A percentile compares a stretch with the other conserved stretches of the same genome.
Conservation (phyloP, 2,113 vertebrate genomes). For the Nesospiza acunhae region DNA sequence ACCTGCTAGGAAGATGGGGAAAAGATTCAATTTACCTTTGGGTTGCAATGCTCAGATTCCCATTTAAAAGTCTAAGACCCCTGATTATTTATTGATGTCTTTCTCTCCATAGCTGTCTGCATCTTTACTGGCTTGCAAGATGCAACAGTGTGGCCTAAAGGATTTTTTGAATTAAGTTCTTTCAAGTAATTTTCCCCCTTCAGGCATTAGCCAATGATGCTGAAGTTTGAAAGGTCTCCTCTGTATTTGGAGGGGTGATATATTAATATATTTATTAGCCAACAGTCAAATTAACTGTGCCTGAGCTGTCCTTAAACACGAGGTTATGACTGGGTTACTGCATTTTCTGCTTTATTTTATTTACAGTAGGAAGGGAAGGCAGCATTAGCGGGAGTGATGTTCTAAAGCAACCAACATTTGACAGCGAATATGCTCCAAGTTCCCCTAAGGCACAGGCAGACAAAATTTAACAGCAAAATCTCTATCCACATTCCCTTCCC, state of each 20-base stretch:
- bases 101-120: slow-evolving; percentile 83
- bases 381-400: neutral
- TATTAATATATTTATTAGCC: slow-evolving; percentile 4
- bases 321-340: neutral
- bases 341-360: slow-evolving; percentile 53
- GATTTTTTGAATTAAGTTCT: slow-evolving; percentile 89
- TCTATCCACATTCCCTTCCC: neutral
- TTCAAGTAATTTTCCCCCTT: slow-evolving; percentile 75
- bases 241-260: neutral
- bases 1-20: slow-evolving; percentile 58
- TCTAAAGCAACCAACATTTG: slow-evolving; percentile 9
- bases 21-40: slow-evolving; percentile 87
- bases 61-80: slow-evolving; percentile 92
- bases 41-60: slow-evolving; percentile 87
- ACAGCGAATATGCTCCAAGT: neutral
- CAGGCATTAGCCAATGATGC: slow-evolving; percentile 59
- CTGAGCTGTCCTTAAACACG: slow-evolving; percentile 28
- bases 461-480: neutral
- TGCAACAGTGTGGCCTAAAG: slow-evolving; percentile 81
- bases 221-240: slow-evolving; percentile 40
- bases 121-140: slow-evolving; percentile 76
- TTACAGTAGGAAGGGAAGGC: neutral
- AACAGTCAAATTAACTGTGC: slow-evolving; percentile 55
- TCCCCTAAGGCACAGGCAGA: neutral
- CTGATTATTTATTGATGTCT: slow-evolving; percentile 99